Conservation (phyloP, 2,888 invertebrate genomes). For the Microplitis manilae region DNA sequence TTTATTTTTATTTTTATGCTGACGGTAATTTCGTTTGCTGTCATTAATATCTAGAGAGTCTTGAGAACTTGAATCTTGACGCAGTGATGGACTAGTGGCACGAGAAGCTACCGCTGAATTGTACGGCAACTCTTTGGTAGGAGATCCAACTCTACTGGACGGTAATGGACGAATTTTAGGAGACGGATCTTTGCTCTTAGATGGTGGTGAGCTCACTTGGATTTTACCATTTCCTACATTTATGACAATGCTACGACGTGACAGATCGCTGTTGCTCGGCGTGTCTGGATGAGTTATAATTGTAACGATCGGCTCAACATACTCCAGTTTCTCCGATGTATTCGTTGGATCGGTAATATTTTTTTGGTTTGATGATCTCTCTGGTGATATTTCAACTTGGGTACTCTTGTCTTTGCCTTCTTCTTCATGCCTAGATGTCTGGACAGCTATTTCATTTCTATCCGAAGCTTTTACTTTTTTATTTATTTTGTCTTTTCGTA, state of each 20-base stretch:
- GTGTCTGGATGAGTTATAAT: slow-evolving; percentile 57
- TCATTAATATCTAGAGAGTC: background rate
- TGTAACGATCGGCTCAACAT: slow-evolving; percentile 61
- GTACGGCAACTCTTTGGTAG: slow-evolving; percentile 50
- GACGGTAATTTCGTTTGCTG: no score
- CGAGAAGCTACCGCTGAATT: slow-evolving; percentile 54
- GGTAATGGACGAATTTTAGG: slow-evolving; percentile 54
- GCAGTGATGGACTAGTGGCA: slow-evolving; percentile 50
- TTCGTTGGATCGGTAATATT: slow-evolving; percentile 18
- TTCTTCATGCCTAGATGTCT: slow-evolving; percentile 51
- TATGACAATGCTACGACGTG: slow-evolving; percentile 56
- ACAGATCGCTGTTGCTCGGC: slow-evolving; percentile 52
- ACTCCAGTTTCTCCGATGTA: slow-evolving; percentile 31
- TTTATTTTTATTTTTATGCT: background rate
- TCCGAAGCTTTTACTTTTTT: slow-evolving; percentile 39
- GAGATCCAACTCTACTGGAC: slow-evolving; percentile 45
- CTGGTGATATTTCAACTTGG: slow-evolving; percentile 52
- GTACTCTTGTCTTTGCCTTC: slow-evolving; percentile 53
- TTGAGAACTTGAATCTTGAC: background rate
- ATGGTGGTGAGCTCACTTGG: slow-evolving; percentile 45
- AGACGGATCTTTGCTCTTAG: background rate
- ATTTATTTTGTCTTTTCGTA: slow-evolving; percentile 47
- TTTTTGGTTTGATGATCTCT: background rate
- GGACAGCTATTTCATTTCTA: slow-evolving; percentile 60
- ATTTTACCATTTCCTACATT: slow-evolving; percentile 60